phyloP scores from a whole-genome alignment of 2,888 invertebrate species.

The Nycteola revayana region DNA sequence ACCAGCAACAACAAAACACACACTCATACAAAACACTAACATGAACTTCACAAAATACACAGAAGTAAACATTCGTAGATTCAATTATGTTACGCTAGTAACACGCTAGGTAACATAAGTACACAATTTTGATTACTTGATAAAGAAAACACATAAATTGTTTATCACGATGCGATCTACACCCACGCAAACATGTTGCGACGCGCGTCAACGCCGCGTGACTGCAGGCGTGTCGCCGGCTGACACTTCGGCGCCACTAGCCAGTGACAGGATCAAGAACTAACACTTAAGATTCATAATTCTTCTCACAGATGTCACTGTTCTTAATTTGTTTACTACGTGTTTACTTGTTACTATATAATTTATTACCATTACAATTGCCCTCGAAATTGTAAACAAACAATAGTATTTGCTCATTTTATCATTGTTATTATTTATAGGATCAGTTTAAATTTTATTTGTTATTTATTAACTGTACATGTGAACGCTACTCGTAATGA shows the following conservation, averaged over 20 bases:
- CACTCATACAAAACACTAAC: constrained; percentile 61
- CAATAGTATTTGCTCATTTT: background rate
- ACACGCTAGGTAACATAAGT: constrained; percentile 40
- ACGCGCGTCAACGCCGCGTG: constrained; percentile 80
- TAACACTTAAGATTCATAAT: constrained; percentile 27
- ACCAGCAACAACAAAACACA: constrained; percentile 73
- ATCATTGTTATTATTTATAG: too few species aligned
- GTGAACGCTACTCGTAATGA: too few species aligned
- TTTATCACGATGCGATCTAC: constrained; percentile 73
- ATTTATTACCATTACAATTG: constrained; percentile 17
- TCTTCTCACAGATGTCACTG: constrained; percentile 56
- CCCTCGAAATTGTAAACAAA: constrained; percentile 29
- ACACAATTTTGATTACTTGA: constrained; percentile 58
- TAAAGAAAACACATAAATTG: constrained; percentile 65
- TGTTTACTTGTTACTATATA: constrained; percentile 10
- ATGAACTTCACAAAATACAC: constrained; percentile 57
- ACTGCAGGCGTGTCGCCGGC: constrained; percentile 75
- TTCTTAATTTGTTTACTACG: constrained; percentile 27
- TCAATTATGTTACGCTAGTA: constrained; percentile 33
- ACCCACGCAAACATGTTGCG: constrained; percentile 73
- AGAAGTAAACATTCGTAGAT: constrained; percentile 40
- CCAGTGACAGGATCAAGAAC: constrained; percentile 41
- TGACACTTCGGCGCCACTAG: constrained; percentile 68
- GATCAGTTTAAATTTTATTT: too few species aligned
- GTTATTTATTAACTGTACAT: too few species aligned